Evolutionary conservation across 2,113 vertebrate genomes (phyloP).

Genomic region (Apistogramma diplotaenia): DNA sequence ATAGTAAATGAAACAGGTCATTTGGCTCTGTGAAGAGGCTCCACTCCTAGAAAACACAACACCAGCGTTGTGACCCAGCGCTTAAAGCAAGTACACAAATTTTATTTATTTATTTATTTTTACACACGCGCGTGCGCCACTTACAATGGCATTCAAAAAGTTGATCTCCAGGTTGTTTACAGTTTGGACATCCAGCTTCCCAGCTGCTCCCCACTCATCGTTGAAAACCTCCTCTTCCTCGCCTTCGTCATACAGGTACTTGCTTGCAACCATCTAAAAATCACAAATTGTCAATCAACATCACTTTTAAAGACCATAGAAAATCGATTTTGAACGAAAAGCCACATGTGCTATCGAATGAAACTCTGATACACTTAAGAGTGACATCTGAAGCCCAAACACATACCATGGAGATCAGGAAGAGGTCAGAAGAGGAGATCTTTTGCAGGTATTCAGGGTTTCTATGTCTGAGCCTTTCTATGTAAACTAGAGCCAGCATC

Average conservation of each 20-base stretch:
- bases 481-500: constrained; percentile 98
- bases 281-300: not conserved
- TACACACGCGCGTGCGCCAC: not conserved
- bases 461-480: constrained; percentile 94
- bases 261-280: constrained; percentile 96
- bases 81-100: not conserved
- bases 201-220: constrained; percentile 95
- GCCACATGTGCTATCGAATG: not conserved
- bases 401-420: constrained; percentile 96
- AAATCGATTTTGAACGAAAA: not conserved
- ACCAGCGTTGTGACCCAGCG: not conserved
- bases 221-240: constrained; percentile 99
- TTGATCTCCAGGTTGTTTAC: constrained; percentile 94
- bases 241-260: constrained; percentile 97
- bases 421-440: constrained; percentile 97
- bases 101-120: too few relatives aligned
- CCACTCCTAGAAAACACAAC: constrained; percentile 83
- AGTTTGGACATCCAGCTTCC: constrained; percentile 90
- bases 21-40: constrained; percentile 88
- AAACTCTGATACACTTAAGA: not conserved
- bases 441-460: constrained; percentile 97
- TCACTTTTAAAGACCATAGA: not conserved
- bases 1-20: constrained; percentile 88
- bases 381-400: not conserved
- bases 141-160: constrained; percentile 94